Evolutionary conservation across 2,113 vertebrate species (phyloP), one percentile per base, ranked within the genome.

Genomic region (Microcebus murinus): DNA sequence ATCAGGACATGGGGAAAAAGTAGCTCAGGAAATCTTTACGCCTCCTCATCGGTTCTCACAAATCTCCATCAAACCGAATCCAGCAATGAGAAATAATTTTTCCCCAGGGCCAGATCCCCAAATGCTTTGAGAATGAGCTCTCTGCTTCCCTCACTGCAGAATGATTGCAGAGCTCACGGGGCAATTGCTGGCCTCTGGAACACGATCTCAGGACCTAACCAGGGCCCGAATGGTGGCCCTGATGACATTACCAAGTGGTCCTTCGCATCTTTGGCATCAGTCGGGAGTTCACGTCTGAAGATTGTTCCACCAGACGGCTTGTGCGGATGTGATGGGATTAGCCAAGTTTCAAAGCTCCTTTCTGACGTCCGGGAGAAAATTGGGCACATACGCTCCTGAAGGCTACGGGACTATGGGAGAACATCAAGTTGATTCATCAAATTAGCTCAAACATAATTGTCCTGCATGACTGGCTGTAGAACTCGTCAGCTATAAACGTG

Each of bases 391-490:
- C 98, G 98, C 98, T 98, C 97, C 94, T 95, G 97, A 98, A 99
- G 99, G 98, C 99, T 99, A 98, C 88, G 83, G 99, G 99, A 98
- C 98, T 97, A 97, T 95, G 97, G 86, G 82, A 71, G 98, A 99
- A 99, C 99, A 99, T 99, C 98, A 98, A 99, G 99, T 99, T 99
- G 99, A 99, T 99, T 99, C 99, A 99, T 99, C 99, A 99, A 99
- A 99, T 99, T 99, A 99, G 98, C 98, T 98, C 98, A 98, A 97
- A 98, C 98, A 98, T 99, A 99, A 99, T 99, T 99, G 99, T 99
- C 96, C 99, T 96, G 99, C 99, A 98, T 99, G 99, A 99, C 98
- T 98, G 99, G 99, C 99, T 98, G 98, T 99, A 99, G 99, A 99
- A 98, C 98, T 99, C 93, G 97, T 97, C 97, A 98, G 98, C 99